Evolutionary conservation across 2,113 vertebrate species (phyloP).

Genomic region (Mionectes macconnelli): DNA sequence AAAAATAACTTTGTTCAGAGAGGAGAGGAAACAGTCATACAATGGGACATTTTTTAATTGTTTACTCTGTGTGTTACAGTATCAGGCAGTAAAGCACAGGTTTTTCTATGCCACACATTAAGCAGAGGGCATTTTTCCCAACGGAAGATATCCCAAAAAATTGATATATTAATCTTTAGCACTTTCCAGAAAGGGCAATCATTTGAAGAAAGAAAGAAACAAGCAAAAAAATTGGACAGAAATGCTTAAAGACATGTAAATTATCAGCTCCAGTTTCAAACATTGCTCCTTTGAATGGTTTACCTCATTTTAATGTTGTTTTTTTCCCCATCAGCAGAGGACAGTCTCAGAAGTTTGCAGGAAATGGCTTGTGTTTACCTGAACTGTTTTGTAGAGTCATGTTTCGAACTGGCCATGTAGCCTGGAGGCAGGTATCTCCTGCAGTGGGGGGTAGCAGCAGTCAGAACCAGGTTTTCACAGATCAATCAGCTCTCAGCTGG

Average conservation of each 20-base stretch:
- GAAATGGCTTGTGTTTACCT: background rate
- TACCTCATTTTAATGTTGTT: background rate
- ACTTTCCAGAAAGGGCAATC: background rate
- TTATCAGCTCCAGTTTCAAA: background rate
- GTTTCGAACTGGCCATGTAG: background rate
- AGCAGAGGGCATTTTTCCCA: background rate
- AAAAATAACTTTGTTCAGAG: conserved; percentile 5
- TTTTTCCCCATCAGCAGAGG: background rate
- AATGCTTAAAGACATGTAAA: background rate
- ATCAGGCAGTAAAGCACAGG: background rate
- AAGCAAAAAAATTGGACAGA: background rate
- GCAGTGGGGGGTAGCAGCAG: background rate
- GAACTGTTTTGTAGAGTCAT: background rate
- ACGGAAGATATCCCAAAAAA: background rate
- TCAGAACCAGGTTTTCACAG: background rate
- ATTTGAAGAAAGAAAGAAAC: background rate
- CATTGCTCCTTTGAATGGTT: background rate
- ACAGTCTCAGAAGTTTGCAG: background rate
- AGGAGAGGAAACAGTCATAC: background rate
- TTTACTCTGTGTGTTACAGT: background rate
- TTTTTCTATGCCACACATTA: background rate
- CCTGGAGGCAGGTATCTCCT: background rate
- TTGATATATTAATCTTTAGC: background rate
- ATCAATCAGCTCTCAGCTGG: background rate
- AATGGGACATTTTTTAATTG: background rate